phyloP scores from a whole-genome alignment of 2,797 vertebrate genomes.

The Silurus lanzhouensis region DNA sequence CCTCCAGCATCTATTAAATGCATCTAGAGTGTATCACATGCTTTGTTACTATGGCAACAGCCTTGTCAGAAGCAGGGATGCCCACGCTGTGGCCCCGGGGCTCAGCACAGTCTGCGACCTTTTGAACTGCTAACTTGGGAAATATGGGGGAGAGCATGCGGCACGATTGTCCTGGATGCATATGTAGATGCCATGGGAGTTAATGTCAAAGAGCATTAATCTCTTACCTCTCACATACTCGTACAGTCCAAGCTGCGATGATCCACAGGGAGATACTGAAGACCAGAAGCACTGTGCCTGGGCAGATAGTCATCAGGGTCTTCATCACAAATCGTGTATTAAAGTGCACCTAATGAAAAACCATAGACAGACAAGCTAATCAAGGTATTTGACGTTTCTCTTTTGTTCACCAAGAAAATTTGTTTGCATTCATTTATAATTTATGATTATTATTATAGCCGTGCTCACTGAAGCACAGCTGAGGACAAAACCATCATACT shows the following conservation, averaged over 20 bases:
- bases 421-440: neutral
- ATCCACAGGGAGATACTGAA: slow-evolving; percentile 99
- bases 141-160: slow-evolving; percentile 11
- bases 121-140: slow-evolving; percentile 48
- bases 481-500: neutral
- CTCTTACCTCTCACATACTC: slow-evolving; percentile 94
- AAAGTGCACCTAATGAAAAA: slow-evolving; percentile 88
- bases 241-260: slow-evolving; percentile 96
- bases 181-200: neutral
- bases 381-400: neutral
- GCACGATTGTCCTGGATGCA: slow-evolving; percentile 10
- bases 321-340: slow-evolving; percentile 99
- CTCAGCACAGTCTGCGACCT: slow-evolving; percentile 40
- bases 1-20: slow-evolving; percentile 44
- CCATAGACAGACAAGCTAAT: slow-evolving; percentile 6
- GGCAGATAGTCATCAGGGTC: slow-evolving; percentile 98
- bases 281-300: slow-evolving; percentile 93
- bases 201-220: slow-evolving; percentile 26
- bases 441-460: neutral
- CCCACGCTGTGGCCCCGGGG: slow-evolving; percentile 35
- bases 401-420: neutral
- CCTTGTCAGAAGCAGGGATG: slow-evolving; percentile 41
- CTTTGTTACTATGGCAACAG: slow-evolving; percentile 51
- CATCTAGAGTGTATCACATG: slow-evolving; percentile 25
- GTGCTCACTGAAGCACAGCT: neutral